These are phyloP conservation scores for Whitmania pigra DNA, from an alignment of 1,140 invertebrate species.

Conservation along the genomic window DNA sequence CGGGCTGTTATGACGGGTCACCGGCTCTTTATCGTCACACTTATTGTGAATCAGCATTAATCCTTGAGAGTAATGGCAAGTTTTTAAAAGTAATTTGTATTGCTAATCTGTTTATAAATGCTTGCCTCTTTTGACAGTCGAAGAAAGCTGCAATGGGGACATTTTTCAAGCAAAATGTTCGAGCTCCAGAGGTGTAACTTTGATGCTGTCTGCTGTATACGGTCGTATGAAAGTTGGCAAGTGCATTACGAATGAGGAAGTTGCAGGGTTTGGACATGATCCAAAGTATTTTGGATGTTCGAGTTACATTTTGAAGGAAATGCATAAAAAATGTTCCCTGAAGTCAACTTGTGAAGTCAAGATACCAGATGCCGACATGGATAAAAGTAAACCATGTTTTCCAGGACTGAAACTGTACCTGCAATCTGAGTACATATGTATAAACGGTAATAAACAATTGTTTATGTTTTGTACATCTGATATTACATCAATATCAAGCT, in stretches of 20 bases:
- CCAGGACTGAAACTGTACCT: conserved; percentile 11
- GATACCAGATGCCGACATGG: neutral
- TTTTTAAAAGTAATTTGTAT: too few species aligned
- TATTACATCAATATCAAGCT: too few species aligned
- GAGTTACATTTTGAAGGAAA: neutral
- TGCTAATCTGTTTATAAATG: neutral
- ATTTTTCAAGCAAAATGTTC: conserved; percentile 5
- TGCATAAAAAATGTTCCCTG: neutral
- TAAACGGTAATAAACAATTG: neutral
- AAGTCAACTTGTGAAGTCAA: conserved; percentile 2
- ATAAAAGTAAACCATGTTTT: neutral
- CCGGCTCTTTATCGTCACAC: too few species aligned
- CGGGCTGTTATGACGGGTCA: too few species aligned
- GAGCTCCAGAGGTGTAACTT: neutral
- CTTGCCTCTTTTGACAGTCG: neutral
- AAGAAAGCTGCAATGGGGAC: conserved; percentile 9
- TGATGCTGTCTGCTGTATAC: neutral
- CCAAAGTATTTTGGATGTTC: conserved; percentile 6
- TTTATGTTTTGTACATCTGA: too few species aligned
- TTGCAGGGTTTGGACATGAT: neutral
- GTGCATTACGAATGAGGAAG: conserved; percentile 5
- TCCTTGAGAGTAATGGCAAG: too few species aligned
- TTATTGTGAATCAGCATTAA: too few species aligned
- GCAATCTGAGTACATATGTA: neutral
- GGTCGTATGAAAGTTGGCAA: conserved; percentile 14